phyloP scores from a whole-genome alignment of 1,140 invertebrate species.

The Pseudomyrmex pallidus region DNA sequence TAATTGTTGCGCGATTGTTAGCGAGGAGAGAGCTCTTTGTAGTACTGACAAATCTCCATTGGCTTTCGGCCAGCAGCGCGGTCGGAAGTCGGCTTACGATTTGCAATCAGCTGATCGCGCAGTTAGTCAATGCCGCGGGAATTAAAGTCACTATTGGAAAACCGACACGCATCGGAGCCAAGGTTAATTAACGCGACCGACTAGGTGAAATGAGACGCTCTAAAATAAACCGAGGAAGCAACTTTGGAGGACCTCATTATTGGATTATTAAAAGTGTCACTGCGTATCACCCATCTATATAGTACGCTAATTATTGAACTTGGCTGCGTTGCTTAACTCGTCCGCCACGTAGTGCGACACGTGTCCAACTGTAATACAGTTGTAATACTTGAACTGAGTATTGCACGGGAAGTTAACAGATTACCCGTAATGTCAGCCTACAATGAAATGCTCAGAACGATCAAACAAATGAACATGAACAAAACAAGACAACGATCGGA shows the following conservation, averaged over 20 bases:
- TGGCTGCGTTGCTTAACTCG: no score
- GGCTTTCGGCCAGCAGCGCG: conserved; percentile 62
- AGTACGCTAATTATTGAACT: no score
- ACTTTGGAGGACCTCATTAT: not conserved
- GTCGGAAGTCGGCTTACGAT: conserved; percentile 52
- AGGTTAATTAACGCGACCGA: conserved; percentile 66
- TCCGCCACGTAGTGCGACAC: no score
- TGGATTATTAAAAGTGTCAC: conserved; percentile 20
- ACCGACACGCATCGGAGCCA: conserved; percentile 43
- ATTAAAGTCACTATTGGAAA: conserved; percentile 64
- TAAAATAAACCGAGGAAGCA: conserved; percentile 53
- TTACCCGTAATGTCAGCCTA: no score
- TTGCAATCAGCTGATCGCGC: conserved; percentile 52
- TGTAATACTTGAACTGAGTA: no score
- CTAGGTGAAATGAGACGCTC: conserved; percentile 2
- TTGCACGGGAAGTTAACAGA: no score
- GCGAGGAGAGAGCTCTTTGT: conserved; percentile 1
- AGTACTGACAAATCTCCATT: conserved; percentile 62
- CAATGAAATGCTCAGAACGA: no score
- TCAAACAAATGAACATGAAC: no score
- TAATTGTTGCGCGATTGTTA: not conserved
- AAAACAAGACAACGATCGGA: no score
- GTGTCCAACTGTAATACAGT: no score
- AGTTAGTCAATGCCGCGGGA: conserved; percentile 63
- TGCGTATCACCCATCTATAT: not conserved